Evolutionary conservation across 2,113 vertebrate species (phyloP).

Genomic region (Paramormyrops kingsleyae): DNA sequence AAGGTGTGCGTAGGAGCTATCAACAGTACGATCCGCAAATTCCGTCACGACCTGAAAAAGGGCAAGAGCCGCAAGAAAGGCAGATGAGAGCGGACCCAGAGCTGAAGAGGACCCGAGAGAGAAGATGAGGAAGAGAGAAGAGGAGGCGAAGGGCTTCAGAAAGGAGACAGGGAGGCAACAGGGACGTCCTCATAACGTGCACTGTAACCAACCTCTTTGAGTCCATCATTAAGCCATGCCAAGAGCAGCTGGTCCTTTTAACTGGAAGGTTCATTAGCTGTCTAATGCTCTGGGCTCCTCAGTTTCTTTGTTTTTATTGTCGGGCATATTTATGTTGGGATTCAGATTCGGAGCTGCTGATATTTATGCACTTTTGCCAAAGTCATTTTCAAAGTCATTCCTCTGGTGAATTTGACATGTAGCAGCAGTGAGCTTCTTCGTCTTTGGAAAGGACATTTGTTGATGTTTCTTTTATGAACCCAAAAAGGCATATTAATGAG

Average conservation of each 20-base stretch:
- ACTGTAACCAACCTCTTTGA: not conserved
- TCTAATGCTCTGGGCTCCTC: not conserved
- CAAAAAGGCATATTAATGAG: not conserved
- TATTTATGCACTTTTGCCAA: not conserved
- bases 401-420: not conserved
- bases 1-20: constrained; percentile 65
- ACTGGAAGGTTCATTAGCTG: not conserved
- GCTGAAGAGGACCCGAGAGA: not conserved
- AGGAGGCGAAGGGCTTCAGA: not conserved
- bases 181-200: not conserved
- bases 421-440: not conserved
- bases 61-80: constrained; percentile 24
- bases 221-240: not conserved
- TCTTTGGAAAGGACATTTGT: not conserved
- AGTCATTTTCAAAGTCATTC: not conserved
- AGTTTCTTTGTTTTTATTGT: not conserved
- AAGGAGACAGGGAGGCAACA: not conserved
- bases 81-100: not conserved
- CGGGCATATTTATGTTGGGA: not conserved
- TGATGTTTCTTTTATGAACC: not conserved
- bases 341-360: not conserved
- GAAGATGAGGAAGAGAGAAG: not conserved
- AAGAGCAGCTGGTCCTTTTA: not conserved
- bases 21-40: constrained; percentile 58
- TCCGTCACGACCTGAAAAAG: constrained; percentile 48